Evolutionary conservation across 2,113 vertebrate genomes (phyloP).

Genomic region (Mormyrus lacerda): DNA sequence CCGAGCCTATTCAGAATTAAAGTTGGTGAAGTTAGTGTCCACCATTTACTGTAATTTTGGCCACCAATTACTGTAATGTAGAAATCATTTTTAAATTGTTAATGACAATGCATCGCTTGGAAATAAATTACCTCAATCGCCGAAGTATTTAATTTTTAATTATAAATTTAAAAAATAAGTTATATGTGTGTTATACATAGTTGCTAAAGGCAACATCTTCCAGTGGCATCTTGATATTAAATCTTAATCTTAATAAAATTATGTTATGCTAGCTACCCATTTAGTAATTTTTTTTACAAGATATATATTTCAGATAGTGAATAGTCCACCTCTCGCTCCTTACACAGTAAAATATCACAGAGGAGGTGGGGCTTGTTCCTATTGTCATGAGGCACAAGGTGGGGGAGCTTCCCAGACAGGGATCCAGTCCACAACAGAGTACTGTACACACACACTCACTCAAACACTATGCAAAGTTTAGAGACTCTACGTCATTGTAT

Average conservation of each 20-base stretch:
- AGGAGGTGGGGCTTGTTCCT: background rate
- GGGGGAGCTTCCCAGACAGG: background rate
- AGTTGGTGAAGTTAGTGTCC: background rate
- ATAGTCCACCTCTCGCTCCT: background rate
- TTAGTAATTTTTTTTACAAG: background rate
- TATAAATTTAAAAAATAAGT: background rate
- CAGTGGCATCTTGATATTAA: background rate
- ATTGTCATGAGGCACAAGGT: background rate
- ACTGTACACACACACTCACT: background rate
- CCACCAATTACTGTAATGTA: background rate
- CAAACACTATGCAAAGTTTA: background rate
- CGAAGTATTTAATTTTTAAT: no score
- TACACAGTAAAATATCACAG: background rate
- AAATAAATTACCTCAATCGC: background rate
- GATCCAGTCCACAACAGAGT: background rate
- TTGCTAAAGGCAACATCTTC: background rate
- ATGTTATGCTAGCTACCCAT: background rate
- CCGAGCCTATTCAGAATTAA: background rate
- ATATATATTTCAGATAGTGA: background rate
- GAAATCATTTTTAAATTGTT: background rate
- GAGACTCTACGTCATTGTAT: background rate
- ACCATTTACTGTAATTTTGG: background rate
- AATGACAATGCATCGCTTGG: background rate
- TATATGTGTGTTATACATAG: background rate
- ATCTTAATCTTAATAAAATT: background rate